Evolutionary conservation across 2,888 invertebrate species (phyloP), one percentile per base, ranked within the genome.

Genomic region (Meiosimyza decipiens): DNA sequence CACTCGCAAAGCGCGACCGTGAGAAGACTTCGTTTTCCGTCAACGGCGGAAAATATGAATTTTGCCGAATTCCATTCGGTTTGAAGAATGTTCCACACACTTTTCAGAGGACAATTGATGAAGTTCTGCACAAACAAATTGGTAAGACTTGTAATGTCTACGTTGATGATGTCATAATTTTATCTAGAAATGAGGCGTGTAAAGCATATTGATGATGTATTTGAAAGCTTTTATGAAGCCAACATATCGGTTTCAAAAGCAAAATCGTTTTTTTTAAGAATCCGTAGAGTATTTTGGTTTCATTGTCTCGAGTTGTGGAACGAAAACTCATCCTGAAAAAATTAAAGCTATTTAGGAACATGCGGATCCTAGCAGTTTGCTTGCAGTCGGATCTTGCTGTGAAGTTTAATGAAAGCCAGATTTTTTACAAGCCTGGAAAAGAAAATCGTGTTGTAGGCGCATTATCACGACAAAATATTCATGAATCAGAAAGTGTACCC

Each of bases 41-140:
- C 16, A 71, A 71, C 33, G 68, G 65, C 22, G 73, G 73, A 16
- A 75, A 73, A 71, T 73, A 75, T 55, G 73, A 75, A 22, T 73
- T 74, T 50, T 73, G 63, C 55, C 18, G 71, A 52, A 13, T 70
- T 12, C 51, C 59, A 18, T 69, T 60, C 50, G 60, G 60, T 9
- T 22, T 73, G 16, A 73, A 66, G 22, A 70, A 73, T 59, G 55
- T 71, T 40, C 69, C 72, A 12, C 62, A 65, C 33, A 75, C 69
- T 47, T 73, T 75, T 72, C 74, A 74, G 49, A 60, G 75, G 12
- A 62, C 73, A 16, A 70, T 72, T 16, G 73, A 75, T 52, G 73
- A 72, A 51, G 64, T 75, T 5, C 16, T 75, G 4, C 65, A 73
- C 16, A 57, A 73, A 12, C 50, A 69, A 47, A 75, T 75, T 22